Evolutionary conservation across 2,888 invertebrate species (phyloP), one percentile per base, ranked within the genome.

Genomic region (Metacarcinus magister): DNA sequence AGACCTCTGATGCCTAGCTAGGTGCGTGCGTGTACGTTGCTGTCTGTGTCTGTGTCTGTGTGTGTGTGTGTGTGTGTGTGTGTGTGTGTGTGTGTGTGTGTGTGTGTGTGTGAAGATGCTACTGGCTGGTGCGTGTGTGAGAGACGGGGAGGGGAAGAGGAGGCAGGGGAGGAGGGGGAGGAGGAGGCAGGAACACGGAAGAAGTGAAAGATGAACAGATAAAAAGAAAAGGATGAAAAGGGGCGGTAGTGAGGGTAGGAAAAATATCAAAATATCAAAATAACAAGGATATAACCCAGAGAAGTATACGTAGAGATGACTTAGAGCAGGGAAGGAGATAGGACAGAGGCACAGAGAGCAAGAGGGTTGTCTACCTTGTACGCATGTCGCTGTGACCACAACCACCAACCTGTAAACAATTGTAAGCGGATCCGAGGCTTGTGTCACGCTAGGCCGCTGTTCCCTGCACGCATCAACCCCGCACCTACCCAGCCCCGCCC

Each of bases 71-170:
- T 82, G 82, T 82, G 82, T 82, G 82, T 82, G 32, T 82, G 82
- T 82, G 82, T 82, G 82, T 82, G 82, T 82, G 82, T 82, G 82
- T 82, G 82, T 82, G 82, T 82, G 82, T 82, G 82, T 82, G 82
- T 82, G 82, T 82, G 82, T 82, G 82, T 82, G 82, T 82, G 28
- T 82, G 28, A 82, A 32, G 28, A 82, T 82, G 82, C 32, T 82
- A 82, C 32, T 32, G 32, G 32, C 32, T 7, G 32, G 82, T 82
- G 67, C 19, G 67, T 67, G 82, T 32, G 28, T 82, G 82, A 10
- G 32, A 2, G 32, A 10, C 13, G 82, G 32, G 8, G 32, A 82
- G 13, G 32, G 32, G 7, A 7, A 13, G 82, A 28, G 82, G 82
- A 67, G 67, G 67, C 2, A 0, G 67, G 7, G n/a, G n/a, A 19